These are phyloP conservation scores for Rhopalosiphum padi DNA, from an alignment of 1,140 invertebrate species.

Conservation along the genomic window DNA sequence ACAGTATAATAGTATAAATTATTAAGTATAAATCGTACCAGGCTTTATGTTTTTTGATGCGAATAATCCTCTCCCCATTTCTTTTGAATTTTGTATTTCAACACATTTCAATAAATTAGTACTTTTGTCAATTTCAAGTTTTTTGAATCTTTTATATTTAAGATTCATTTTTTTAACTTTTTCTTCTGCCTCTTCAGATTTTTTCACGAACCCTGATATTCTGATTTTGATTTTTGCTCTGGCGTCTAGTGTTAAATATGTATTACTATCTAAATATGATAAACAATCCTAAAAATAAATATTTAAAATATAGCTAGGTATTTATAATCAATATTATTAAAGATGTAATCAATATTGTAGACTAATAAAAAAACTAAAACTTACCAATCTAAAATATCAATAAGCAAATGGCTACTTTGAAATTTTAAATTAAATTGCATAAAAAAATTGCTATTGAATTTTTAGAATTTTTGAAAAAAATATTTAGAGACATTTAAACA, in stretches of 20 bases:
- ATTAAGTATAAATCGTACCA: not conserved
- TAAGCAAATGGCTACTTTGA: too few species aligned
- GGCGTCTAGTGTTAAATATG: not conserved
- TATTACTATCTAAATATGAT: not conserved
- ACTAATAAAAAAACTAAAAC: not conserved
- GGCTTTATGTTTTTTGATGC: conserved; percentile 41
- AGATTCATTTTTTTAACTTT: not conserved
- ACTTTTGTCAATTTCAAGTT: not conserved
- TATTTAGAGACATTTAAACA: too few species aligned
- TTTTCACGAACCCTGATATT: not conserved
- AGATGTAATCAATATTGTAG: not conserved
- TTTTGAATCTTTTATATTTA: not conserved
- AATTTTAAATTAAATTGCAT: too few species aligned
- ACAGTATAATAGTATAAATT: not conserved
- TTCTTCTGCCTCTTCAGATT: not conserved
- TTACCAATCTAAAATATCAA: too few species aligned
- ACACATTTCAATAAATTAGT: not conserved
- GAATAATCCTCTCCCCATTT: conserved; percentile 46
- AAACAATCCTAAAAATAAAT: conserved; percentile 17
- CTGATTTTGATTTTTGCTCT: not conserved
- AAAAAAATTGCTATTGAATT: too few species aligned
- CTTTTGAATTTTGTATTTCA: not conserved
- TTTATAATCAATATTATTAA: not conserved
- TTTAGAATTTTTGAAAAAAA: too few species aligned
- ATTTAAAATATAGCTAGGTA: not conserved